phyloP scores from a whole-genome alignment of 1,140 invertebrate species.

The Cyphomyrmex costatus region DNA sequence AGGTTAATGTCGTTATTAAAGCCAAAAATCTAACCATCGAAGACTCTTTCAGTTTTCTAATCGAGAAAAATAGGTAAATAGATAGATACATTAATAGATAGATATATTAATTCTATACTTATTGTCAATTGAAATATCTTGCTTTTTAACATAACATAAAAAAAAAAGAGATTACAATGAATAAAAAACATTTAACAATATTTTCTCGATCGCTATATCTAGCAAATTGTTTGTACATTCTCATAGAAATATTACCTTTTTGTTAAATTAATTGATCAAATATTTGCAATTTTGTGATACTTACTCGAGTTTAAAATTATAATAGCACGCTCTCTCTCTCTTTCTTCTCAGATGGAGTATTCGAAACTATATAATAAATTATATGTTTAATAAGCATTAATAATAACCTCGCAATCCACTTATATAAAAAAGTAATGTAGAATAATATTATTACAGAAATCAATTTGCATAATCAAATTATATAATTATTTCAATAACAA shows the following conservation, averaged over 20 bases:
- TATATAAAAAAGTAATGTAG: not conserved
- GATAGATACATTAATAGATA: not conserved
- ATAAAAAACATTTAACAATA: not conserved
- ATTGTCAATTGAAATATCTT: not conserved
- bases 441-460: not conserved
- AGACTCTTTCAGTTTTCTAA: not conserved
- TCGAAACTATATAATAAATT: constrained; percentile 8
- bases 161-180: not conserved
- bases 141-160: not conserved
- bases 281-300: not conserved
- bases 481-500: too few relatives aligned
- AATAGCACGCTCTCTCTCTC: too few relatives aligned
- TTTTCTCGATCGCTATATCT: not conserved
- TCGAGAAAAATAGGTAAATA: too few relatives aligned
- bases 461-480: not conserved
- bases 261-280: constrained; percentile 10
- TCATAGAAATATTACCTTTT: not conserved
- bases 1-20: constrained; percentile 27
- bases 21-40: not conserved
- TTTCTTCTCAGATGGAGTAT: not conserved
- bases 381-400: not conserved
- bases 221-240: not conserved
- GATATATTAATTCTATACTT: not conserved
- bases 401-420: not conserved
- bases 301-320: constrained; percentile 1